Evolutionary conservation across 2,797 vertebrate species (phyloP).

Genomic region (Cryptoprocta ferox): DNA sequence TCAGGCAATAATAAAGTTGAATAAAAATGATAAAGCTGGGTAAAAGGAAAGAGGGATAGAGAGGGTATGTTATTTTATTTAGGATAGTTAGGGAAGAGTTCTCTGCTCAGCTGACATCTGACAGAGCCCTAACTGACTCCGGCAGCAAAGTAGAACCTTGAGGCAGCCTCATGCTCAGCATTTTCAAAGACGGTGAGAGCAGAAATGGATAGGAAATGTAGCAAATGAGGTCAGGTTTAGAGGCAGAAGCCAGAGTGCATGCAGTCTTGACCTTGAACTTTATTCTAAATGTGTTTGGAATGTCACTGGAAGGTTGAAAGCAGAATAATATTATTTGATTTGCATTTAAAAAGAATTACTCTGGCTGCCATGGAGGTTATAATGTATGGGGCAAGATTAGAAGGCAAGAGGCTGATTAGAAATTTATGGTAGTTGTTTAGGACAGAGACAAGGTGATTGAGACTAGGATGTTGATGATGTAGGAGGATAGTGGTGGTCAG

Average conservation of each 20-base stretch:
- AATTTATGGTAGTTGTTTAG: not conserved
- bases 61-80: not conserved
- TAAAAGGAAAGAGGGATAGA: not conserved
- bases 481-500: not conserved
- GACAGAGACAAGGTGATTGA: not conserved
- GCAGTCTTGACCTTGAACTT: slow-evolving; percentile 39
- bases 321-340: not conserved
- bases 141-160: not conserved
- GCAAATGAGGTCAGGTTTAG: not conserved
- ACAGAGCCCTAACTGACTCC: not conserved
- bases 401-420: not conserved
- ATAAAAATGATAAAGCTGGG: not conserved
- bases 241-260: not conserved
- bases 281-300: not conserved
- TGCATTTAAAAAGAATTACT: not conserved
- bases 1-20: not conserved
- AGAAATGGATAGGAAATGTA: not conserved
- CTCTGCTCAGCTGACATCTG: not conserved
- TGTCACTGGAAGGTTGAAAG: not conserved
- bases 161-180: not conserved
- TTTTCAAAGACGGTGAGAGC: not conserved
- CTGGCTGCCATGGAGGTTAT: not conserved
- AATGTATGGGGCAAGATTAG: not conserved
- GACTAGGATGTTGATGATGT: not conserved
- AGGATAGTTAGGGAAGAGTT: not conserved